Evolutionary conservation across 2,888 invertebrate genomes (phyloP).

Genomic region (Tachina fera): DNA sequence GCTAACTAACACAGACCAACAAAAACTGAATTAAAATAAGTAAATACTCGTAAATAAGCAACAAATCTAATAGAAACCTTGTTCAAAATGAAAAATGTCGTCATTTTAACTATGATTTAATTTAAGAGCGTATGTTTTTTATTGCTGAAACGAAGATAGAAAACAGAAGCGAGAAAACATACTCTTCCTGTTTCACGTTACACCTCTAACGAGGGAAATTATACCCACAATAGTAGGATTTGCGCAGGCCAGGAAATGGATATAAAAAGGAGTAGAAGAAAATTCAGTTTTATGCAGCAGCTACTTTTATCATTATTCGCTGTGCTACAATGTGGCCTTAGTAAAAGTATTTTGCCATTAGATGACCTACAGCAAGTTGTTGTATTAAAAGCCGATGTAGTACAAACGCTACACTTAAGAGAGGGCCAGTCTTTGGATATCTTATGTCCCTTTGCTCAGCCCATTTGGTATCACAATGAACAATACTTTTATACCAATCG

Average conservation of each 20-base stretch:
- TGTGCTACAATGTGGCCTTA: background rate
- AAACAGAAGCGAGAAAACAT: background rate
- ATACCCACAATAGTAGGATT: too few relatives aligned
- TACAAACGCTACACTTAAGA: slow-evolving; percentile 10
- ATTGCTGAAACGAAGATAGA: background rate
- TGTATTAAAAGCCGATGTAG: background rate
- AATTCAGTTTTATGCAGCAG: background rate
- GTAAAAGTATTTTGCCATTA: slow-evolving; percentile 11
- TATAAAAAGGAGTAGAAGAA: slow-evolving; percentile 56
- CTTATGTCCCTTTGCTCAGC: slow-evolving; percentile 56
- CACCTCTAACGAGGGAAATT: background rate
- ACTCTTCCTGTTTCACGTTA: slow-evolving; percentile 1
- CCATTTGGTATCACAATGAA: slow-evolving; percentile 75
- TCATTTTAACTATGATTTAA: slow-evolving; percentile 65
- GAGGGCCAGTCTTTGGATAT: slow-evolving; percentile 70
- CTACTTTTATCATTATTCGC: slow-evolving; percentile 18
- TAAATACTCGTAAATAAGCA: slow-evolving; percentile 29
- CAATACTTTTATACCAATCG: slow-evolving; percentile 61
- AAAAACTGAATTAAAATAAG: slow-evolving; percentile 42
- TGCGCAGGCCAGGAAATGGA: slow-evolving; percentile 24
- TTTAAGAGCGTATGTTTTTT: slow-evolving; percentile 11
- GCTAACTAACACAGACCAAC: slow-evolving; percentile 29
- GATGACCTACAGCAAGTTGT: slow-evolving; percentile 22
- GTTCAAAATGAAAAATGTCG: slow-evolving; percentile 62
- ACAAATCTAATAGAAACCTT: slow-evolving; percentile 63